Percentiles rank a stretch among this genome's conserved stretches.
These are phyloP conservation scores for Nipponia nippon DNA, from an alignment of 2,113 vertebrate species.

Conservation along the genomic window DNA sequence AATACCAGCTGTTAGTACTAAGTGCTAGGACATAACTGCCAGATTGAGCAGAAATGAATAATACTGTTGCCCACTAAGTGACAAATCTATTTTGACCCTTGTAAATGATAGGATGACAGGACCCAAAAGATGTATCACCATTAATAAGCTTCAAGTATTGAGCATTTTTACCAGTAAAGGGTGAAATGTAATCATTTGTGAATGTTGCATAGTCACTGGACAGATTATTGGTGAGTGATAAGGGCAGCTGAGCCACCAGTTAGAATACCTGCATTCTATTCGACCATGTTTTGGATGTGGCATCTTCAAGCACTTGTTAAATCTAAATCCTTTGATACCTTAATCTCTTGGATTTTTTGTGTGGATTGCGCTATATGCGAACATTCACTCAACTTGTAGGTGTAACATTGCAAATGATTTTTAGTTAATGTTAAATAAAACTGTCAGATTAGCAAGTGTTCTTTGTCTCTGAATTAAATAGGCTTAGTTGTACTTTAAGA, in stretches of 20 bases:
- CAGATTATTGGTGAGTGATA: background rate
- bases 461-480: background rate
- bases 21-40: background rate
- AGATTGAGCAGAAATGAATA: background rate
- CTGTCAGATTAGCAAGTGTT: background rate
- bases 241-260: background rate
- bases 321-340: background rate
- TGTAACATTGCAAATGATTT: background rate
- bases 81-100: background rate
- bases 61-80: background rate
- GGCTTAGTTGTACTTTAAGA: background rate
- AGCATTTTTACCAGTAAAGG: background rate
- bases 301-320: background rate
- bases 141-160: background rate
- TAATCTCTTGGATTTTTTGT: background rate
- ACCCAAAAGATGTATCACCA: background rate
- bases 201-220: background rate
- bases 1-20: background rate
- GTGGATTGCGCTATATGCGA: background rate
- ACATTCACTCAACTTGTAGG: background rate
- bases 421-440: background rate
- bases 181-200: background rate
- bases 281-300: background rate
- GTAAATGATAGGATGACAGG: background rate
- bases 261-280: background rate